Evolutionary conservation across 1,140 invertebrate genomes (phyloP).

Genomic region (Drosophila kurseongensis): DNA sequence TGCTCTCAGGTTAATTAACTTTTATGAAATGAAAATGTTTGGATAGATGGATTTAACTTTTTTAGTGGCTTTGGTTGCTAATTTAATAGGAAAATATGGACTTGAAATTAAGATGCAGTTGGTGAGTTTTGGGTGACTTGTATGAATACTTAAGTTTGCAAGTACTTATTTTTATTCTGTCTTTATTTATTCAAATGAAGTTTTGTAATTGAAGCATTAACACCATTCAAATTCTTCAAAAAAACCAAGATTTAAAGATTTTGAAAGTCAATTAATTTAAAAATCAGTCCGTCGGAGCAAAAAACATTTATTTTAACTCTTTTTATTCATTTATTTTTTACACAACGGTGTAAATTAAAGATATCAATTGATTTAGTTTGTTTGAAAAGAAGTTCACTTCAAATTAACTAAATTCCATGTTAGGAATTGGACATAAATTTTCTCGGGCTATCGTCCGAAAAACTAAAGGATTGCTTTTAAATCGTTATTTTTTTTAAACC

Average conservation of each 20-base stretch:
- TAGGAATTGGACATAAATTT: too few relatives aligned
- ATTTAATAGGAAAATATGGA: conserved; percentile 30
- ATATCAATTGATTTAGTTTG: too few relatives aligned
- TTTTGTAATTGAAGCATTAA: background rate
- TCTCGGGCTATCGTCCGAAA: background rate
- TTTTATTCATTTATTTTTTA: too few relatives aligned
- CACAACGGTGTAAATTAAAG: too few relatives aligned
- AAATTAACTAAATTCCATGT: too few relatives aligned
- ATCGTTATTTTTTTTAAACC: too few relatives aligned
- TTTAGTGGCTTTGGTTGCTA: conserved; percentile 30
- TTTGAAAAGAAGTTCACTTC: too few relatives aligned
- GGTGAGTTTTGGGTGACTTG: background rate
- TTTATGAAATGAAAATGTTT: conserved; percentile 53
- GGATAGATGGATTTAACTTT: conserved; percentile 51
- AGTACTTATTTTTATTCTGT: background rate
- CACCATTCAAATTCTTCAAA: background rate
- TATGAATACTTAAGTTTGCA: background rate
- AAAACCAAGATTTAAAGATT: too few relatives aligned
- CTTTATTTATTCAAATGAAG: background rate
- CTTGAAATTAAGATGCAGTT: background rate
- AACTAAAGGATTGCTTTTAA: background rate
- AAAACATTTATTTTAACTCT: too few relatives aligned
- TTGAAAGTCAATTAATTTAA: too few relatives aligned
- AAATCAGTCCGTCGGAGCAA: too few relatives aligned
- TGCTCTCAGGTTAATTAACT: conserved; percentile 48